phyloP scores from a whole-genome alignment of 2,888 invertebrate species.

The Synanthedon myopaeformis region DNA sequence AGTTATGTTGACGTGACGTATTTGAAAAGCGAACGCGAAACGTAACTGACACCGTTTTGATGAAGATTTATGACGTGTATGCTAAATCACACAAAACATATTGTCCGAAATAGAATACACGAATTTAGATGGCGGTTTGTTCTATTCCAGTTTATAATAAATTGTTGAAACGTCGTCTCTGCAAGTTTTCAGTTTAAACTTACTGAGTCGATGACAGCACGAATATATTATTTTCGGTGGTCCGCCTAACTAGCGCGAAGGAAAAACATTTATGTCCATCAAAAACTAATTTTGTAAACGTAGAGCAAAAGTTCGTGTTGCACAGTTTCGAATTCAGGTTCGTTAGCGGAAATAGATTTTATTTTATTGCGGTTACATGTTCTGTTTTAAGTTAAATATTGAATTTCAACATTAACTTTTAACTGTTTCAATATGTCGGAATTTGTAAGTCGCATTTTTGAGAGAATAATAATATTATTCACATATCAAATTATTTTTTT shows the following conservation, averaged over 20 bases:
- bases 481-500: no score
- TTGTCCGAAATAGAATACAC: conserved; percentile 36
- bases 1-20: neutral
- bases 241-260: conserved; percentile 37
- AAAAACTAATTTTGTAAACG: conserved; percentile 42
- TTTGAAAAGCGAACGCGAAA: neutral
- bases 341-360: conserved; percentile 10
- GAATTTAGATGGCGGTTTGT: conserved; percentile 16
- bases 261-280: conserved; percentile 51
- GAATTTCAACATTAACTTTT: neutral
- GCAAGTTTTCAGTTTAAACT: conserved; percentile 57
- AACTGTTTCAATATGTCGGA: no score
- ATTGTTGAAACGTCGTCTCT: conserved; percentile 30
- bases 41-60: conserved; percentile 27
- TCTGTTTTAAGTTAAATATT: neutral
- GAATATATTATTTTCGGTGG: conserved; percentile 44
- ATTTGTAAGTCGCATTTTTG: no score
- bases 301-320: conserved; percentile 15
- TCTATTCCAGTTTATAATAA: conserved; percentile 45
- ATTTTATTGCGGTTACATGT: conserved; percentile 1
- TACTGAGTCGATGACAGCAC: conserved; percentile 41
- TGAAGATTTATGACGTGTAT: conserved; percentile 47
- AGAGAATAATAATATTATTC: no score
- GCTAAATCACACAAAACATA: conserved; percentile 39
- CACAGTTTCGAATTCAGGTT: conserved; percentile 16